Evolutionary conservation across 2,888 invertebrate species (phyloP), one percentile per base, ranked within the genome.

Genomic region (Dolomedes plantarius): DNA sequence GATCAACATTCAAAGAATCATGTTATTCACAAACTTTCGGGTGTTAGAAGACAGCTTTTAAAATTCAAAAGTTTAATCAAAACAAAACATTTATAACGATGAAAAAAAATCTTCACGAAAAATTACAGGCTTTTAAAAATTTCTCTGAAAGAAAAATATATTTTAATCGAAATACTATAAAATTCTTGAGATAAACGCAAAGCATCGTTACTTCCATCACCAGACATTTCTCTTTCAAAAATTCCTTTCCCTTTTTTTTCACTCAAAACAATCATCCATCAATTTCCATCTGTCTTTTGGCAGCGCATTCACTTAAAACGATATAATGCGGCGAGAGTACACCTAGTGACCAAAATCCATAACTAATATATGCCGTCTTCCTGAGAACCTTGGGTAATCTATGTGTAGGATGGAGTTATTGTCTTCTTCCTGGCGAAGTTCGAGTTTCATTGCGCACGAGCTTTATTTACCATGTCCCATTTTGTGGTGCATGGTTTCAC

Each of bases 301-400:
- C 56, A 56, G 23, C 11, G 56, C 56, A 56, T 56, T 56, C 56
- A 56, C 56, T 56, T 56, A 56, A 56, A 56, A 56, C 56, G 56
- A 56, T 16, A 56, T 56, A 23, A 56, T 56, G 56, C 23, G 46
- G n/a, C n/a, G 23, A 56, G 23, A 56, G 56, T 16, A 11, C 56
- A 56, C 56, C 56, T 56, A 56, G 56, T 56, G 56, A 56, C 56
- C 56, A 56, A 56, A 56, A 56, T 56, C 56, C 56, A 56, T 56
- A 56, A 56, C 56, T 56, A 56, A 56, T 56, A 23, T 56, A 56
- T 56, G 56, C 56, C 23, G 56, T 56, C 56, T 56, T 23, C 56
- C 56, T 56, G 56, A 56, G 56, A 56, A 56, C 56, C 56, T 56
- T 56, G 56, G 23, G 56, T 56, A 56, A 56, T 23, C 56, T 56